Conservation (phyloP, 2,113 vertebrate species). For the Heteronetta atricapilla region DNA sequence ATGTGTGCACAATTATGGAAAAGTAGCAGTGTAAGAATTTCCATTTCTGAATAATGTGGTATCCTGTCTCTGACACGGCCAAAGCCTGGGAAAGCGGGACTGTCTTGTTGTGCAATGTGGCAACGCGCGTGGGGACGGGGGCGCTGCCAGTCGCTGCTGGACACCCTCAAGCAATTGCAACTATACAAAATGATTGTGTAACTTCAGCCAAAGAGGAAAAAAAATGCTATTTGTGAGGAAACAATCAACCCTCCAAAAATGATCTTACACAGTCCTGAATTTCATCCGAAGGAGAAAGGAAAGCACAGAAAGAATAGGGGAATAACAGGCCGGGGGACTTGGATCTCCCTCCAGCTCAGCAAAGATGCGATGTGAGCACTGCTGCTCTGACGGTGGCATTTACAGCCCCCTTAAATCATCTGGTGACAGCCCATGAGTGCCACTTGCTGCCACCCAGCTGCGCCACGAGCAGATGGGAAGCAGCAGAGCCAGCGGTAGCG, state of each 20-base stretch:
- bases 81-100: neutral
- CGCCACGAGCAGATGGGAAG: rapidly evolving
- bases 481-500: neutral
- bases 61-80: neutral
- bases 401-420: neutral
- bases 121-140: neutral
- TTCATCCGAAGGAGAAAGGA: neutral
- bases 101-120: neutral
- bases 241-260: neutral
- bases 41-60: conserved; percentile 26
- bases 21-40: conserved; percentile 12
- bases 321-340: neutral
- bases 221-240: neutral
- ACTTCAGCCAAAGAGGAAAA: neutral
- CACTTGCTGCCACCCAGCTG: neutral
- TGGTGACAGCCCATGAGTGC: neutral
- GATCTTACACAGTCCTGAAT: neutral
- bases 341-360: neutral
- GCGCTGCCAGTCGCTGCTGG: neutral
- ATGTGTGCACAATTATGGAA: neutral
- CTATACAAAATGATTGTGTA: neutral
- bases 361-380: rapidly evolving
- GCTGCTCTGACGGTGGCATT: neutral
- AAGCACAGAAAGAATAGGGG: neutral
- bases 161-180: neutral